These are phyloP conservation scores for Prosopocoilus inquinatus DNA, from an alignment of 2,888 invertebrate genomes.

Conservation along the genomic window DNA sequence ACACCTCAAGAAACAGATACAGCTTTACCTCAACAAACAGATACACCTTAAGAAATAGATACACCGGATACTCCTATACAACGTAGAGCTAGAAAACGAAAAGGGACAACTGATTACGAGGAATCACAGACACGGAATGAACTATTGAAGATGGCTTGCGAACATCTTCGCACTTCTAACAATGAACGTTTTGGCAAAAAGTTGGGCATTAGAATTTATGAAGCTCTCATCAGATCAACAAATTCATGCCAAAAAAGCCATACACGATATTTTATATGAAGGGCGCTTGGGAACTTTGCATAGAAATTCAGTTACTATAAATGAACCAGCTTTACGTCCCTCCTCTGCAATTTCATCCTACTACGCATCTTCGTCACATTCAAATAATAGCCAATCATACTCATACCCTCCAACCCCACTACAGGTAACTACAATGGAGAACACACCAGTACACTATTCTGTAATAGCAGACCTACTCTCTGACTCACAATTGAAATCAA, in stretches of 20 bases:
- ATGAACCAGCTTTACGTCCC: not conserved
- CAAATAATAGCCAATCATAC: not conserved
- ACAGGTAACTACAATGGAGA: not conserved
- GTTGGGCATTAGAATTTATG: constrained; percentile 7
- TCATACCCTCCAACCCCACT: not conserved
- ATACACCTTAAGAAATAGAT: too few relatives aligned
- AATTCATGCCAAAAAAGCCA: constrained; percentile 4
- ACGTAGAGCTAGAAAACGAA: not conserved
- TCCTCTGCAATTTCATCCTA: not conserved
- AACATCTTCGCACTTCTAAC: constrained; percentile 3
- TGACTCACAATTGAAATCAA: not conserved
- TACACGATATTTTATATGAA: constrained; percentile 6
- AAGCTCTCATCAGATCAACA: constrained; percentile 5
- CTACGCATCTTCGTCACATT: not conserved
- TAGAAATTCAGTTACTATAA: not conserved
- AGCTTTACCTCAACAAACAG: not conserved
- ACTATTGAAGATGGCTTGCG: not conserved
- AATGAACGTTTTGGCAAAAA: constrained; percentile 5
- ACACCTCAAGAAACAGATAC: not conserved
- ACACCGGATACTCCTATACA: not conserved
- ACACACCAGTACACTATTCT: not conserved
- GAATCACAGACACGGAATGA: not conserved
- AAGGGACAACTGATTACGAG: not conserved
- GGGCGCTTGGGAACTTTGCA: not conserved
- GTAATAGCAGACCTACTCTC: not conserved